Base-by-base conservation (phyloP, 1,140 invertebrate species). In the Tetraneura akinire region DNA sequence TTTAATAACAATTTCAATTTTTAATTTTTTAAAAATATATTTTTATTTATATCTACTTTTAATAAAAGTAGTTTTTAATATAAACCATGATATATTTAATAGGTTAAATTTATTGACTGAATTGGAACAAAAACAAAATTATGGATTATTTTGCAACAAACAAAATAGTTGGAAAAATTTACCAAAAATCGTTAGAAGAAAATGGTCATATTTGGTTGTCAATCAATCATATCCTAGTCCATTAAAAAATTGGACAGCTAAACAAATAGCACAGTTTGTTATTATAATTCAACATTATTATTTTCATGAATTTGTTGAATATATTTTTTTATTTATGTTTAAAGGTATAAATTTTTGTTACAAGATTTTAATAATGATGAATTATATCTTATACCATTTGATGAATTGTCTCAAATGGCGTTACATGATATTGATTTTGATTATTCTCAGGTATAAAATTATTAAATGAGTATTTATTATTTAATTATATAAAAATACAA, bases 331-430 rank as follows among this genome's bases (percentile, higher is more conserved):
- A 51, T 6, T 29, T 26, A 32, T 74, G 4, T 74, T 57, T 74
- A 37, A 3, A 74, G 71, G 29, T 74, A 74, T 23, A 74, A 21
- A 55, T 74, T 74, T 55, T 37, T 74, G 11, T 32, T 74, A 42
- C 51, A 29, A 32, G 71, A 53, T 57, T 74, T 74, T 14, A 51
- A 53, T 23, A 74, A 74, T 37, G n/a, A 74, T 57, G 71, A 74
- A 55, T 14, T 74, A 74, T 5, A n/a, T 37, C 26, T 51, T 21
- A 53, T 74, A 55, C 49, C 23, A 23, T 74, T 74, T 55, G 51
- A 55, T 74, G 71, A 74, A 21, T n/a, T 37, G 10, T 74, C 71
- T 74, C 51, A 32, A 71, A 32, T n/a, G 29, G 49, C 51, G 6
- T 13, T 74, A 16, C 26, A 74, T 16, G 51, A 74, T 6, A 57